Conservation (phyloP, 2,113 vertebrate species). For the Urocolius indicus region DNA sequence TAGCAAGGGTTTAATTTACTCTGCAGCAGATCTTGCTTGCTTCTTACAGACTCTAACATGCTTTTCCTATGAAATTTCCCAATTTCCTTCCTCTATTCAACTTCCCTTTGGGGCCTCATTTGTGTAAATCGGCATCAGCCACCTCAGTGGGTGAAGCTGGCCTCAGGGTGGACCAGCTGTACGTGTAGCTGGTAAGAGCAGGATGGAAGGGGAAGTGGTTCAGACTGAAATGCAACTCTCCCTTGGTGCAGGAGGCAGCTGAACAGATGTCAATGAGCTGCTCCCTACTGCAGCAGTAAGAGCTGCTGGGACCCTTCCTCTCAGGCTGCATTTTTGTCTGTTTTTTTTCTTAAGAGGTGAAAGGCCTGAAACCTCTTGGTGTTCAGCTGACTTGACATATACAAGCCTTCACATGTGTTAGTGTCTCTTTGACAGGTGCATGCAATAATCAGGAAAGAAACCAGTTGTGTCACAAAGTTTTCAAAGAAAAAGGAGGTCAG, state of each 20-base stretch:
- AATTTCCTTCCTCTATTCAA: constrained; percentile 19
- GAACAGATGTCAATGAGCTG: neutral
- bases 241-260: neutral
- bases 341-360: neutral
- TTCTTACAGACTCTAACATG: neutral
- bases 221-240: neutral
- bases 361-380: neutral
- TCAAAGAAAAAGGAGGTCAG: neutral
- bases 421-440: neutral
- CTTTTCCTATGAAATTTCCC: neutral
- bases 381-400: neutral
- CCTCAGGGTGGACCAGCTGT: neutral
- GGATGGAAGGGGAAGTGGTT: neutral
- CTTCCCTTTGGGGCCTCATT: neutral
- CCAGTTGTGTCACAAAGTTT: neutral
- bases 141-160: neutral
- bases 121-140: fast-evolving
- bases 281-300: neutral
- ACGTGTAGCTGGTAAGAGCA: fast-evolving
- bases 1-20: neutral
- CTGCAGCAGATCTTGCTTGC: neutral
- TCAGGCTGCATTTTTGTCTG: neutral
- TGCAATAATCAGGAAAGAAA: neutral
- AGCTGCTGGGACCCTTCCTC: neutral
- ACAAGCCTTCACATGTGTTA: neutral